These are phyloP conservation scores for Bubalus kerabau DNA, from an alignment of 2,113 vertebrate species.

Conservation along the genomic window DNA sequence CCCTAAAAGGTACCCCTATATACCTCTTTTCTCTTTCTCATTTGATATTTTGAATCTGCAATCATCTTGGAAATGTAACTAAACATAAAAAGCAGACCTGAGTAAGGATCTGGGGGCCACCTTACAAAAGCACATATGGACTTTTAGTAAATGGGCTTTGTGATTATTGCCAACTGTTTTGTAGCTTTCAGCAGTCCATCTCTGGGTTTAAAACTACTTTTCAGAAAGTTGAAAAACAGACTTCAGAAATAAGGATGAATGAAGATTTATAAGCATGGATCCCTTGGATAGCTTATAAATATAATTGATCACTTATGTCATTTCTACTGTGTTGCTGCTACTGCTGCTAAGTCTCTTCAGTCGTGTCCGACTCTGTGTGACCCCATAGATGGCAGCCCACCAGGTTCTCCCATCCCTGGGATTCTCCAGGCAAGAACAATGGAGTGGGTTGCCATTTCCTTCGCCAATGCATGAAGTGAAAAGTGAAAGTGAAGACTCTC, in stretches of 20 bases:
- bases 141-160: not conserved
- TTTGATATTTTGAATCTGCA: not conserved
- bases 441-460: too few relatives aligned
- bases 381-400: too few relatives aligned
- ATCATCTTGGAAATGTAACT: not conserved
- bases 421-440: too few relatives aligned
- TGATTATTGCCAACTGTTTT: not conserved
- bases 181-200: not conserved
- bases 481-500: too few relatives aligned
- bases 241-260: not conserved
- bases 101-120: not conserved
- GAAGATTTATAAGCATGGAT: not conserved
- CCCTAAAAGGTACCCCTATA: not conserved
- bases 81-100: not conserved
- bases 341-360: too few relatives aligned
- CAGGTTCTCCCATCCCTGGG: too few relatives aligned
- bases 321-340: not conserved
- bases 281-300: not conserved
- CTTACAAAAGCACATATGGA: not conserved
- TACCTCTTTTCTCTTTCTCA: not conserved
- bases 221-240: not conserved
- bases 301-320: constrained; percentile 9
- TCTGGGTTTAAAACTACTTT: constrained; percentile 15
- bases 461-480: too few relatives aligned
- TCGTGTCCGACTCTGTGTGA: too few relatives aligned